Percentiles rank a stretch among this genome's conserved stretches.
phyloP scores from a whole-genome alignment of 2,113 vertebrate species.

The Ailuropoda melanoleuca region DNA sequence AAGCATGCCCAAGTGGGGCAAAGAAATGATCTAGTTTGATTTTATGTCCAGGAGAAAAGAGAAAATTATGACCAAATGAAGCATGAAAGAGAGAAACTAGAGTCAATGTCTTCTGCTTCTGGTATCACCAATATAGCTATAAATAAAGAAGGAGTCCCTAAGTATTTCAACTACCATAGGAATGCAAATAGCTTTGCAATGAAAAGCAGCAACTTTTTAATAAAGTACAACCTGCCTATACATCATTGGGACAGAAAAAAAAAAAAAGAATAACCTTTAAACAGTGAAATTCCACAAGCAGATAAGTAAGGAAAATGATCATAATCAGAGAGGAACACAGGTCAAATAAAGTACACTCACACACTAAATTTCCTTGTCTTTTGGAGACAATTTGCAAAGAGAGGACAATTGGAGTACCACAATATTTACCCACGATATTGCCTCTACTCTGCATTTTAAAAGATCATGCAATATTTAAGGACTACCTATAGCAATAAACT shows the following conservation, averaged over 20 bases:
- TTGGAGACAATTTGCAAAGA: constrained; percentile 35
- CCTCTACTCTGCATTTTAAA: constrained; percentile 33
- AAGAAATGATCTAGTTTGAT: background rate
- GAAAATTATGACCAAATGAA: constrained; percentile 45
- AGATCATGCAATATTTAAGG: constrained; percentile 42
- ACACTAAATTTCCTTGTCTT: constrained; percentile 74
- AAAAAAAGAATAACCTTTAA: constrained; percentile 62
- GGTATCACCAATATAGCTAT: constrained; percentile 47
- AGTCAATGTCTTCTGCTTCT: constrained; percentile 55
- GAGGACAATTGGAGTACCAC: background rate
- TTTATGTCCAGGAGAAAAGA: constrained; percentile 7
- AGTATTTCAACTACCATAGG: constrained; percentile 55
- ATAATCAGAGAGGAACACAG: constrained; percentile 23
- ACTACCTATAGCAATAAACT: background rate
- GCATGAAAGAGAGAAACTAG: constrained; percentile 42
- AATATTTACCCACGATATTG: background rate
- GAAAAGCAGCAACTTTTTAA: constrained; percentile 51
- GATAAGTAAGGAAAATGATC: constrained; percentile 48
- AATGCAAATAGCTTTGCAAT: constrained; percentile 65
- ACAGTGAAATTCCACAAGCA: constrained; percentile 70
- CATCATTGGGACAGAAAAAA: constrained; percentile 70
- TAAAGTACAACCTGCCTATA: constrained; percentile 59
- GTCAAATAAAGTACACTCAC: constrained; percentile 59
- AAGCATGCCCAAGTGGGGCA: background rate
- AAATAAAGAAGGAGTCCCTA: constrained; percentile 60